A percentile compares a stretch with the other conserved stretches of the same genome.
These are phyloP conservation scores for Protonemura montana DNA, from an alignment of 2,888 invertebrate genomes.

Conservation along the genomic window DNA sequence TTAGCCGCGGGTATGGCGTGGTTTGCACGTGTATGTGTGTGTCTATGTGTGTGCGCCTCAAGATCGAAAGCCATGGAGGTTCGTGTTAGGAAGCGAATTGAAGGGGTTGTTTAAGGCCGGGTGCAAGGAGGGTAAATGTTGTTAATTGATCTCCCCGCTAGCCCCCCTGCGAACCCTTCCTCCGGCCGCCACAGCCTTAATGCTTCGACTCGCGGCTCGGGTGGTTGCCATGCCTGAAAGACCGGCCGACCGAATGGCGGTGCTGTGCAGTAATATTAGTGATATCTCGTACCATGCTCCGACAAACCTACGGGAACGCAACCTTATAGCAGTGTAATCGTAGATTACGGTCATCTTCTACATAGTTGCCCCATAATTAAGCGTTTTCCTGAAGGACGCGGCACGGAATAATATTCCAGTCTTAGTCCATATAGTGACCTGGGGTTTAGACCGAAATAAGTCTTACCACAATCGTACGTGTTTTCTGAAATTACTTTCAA, in stretches of 20 bases:
- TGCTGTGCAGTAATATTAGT: conserved; percentile 47
- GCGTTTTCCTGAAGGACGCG: conserved; percentile 1
- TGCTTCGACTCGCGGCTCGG: conserved; percentile 43
- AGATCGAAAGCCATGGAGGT: conserved; percentile 33
- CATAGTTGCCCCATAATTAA: conserved; percentile 40
- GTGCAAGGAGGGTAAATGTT: conserved; percentile 46
- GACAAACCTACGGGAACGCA: conserved; percentile 39
- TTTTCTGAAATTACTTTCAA: background rate
- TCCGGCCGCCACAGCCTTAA: conserved; percentile 47
- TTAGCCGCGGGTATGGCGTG: conserved; percentile 15
- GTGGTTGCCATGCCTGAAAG: background rate
- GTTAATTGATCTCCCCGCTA: conserved; percentile 47
- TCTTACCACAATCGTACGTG: background rate
- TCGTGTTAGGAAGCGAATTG: conserved; percentile 47
- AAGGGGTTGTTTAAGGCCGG: conserved; percentile 43
- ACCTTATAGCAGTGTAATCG: conserved; percentile 41
- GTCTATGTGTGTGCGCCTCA: conserved; percentile 28
- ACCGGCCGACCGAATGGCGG: conserved; percentile 5
- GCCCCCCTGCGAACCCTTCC: conserved; percentile 34
- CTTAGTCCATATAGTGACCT: background rate
- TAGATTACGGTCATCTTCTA: conserved; percentile 40
- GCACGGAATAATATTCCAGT: conserved; percentile 17
- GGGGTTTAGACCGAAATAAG: background rate
- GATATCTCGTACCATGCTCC: conserved; percentile 47
- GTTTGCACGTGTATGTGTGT: background rate